Evolutionary conservation across 2,888 invertebrate genomes (phyloP), one percentile per base, ranked within the genome.

Genomic region (Lycocerus yunnanus): DNA sequence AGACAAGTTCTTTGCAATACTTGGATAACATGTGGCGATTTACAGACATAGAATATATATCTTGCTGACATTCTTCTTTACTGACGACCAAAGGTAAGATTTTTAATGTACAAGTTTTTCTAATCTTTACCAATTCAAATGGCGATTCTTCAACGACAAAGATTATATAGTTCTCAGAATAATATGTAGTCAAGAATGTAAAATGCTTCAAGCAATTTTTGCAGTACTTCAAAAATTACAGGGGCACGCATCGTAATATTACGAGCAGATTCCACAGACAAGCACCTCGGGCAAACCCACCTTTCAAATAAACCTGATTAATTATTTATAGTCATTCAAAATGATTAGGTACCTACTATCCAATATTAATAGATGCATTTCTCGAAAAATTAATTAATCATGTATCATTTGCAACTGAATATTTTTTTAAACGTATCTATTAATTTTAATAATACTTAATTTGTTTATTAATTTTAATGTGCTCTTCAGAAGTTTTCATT

Each of bases 31-130:
- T 81, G 83, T 82, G 82, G 79, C 81, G 78, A 78, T 76, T 82
- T 80, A 78, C 75, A 78, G 73, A 74, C 74, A 74, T 69, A 76
- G 68, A 76, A 77, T 76, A 77, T 77, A 78, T 77, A 81, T 75
- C 79, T 81, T 81, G 84, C 84, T 84, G 83, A 82, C 82, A 84
- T 83, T 83, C 78, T 77, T 78, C 78, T 80, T 76, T 80, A 78
- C 80, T 73, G 73, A 76, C 79, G 81, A 82, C 82, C 80, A 83
- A 82, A 84, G 83, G 83, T 84, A 81, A 83, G 84, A 77, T 67
- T 21, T 15, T 69, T 63, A 58, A 72, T 71, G 58, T 72, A 21
- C 73, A 66, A 63, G 71, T 74, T 77, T 74, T 69, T 73, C 43
- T 68, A 27, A 66, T 71, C 66, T 65, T 68, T 61, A 67, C 60